Evolutionary conservation across 2,797 vertebrate species (phyloP), one percentile per base, ranked within the genome.

Genomic region (Pampus argenteus): DNA sequence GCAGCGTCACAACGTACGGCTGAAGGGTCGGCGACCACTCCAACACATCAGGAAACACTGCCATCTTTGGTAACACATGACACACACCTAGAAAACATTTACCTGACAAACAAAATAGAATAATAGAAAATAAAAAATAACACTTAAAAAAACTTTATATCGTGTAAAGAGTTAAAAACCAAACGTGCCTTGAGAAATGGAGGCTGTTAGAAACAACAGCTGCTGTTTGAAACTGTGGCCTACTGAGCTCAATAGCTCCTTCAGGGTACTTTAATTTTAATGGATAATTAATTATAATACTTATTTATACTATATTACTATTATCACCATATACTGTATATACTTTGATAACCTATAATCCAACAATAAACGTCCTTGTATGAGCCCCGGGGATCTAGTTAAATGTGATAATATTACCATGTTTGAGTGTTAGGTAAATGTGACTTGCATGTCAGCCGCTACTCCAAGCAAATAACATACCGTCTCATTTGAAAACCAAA

Each of bases 1-100:
- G 76, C 70, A 86, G 90, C 94, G 95, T 95, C 94, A 95, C 77
- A 79, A 91, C 95, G 94, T 74, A 93, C 88, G 71, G 84, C 83
- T 44, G 74, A 67, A 89, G 90, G 88, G 86, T 91, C 88, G 87
- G 73, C 81, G 86, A 90, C 87, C 86, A 90, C 86, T 89, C 36
- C 76, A 51, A 50, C 64, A 76, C 31, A 89, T 67, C 84, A 82
- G 90, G 89, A 90, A 92, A 87, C 83, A 71, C 86, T 89, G 85
- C 89, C 85, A 90, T 90, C 76, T 92, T 89, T 88, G 84, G 86
- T 76, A 71, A 63, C 58, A 55, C 34, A 40, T 20, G 17, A 44
- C 15, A 31, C 42, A 55, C 52, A 79, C 57, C 66, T 52, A 55
- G 25, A 58, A 6, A 4, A 8, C 11, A 3, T 60, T 66, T 71